Percentiles rank a stretch among this genome's conserved stretches.
Conservation (phyloP, 1,140 invertebrate species). For the Episyrphus balteatus region DNA sequence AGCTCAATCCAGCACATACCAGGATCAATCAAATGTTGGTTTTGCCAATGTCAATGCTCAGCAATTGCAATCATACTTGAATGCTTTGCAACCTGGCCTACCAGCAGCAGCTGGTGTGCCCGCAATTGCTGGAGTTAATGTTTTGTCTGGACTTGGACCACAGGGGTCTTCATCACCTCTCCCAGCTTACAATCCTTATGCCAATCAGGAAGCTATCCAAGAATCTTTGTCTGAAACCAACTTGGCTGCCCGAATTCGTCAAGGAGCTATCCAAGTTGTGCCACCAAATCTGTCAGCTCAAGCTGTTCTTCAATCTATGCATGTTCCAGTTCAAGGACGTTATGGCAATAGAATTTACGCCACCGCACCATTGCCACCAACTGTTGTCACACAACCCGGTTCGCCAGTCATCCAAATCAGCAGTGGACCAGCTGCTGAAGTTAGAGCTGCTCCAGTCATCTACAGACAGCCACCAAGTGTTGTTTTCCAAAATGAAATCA, state of each 20-base stretch:
- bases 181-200: constrained; percentile 24
- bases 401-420: constrained; percentile 26
- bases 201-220: constrained; percentile 32
- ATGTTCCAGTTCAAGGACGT: constrained; percentile 25
- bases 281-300: constrained; percentile 31
- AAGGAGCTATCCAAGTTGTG: constrained; percentile 32
- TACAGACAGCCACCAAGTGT: constrained; percentile 33
- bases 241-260: constrained; percentile 30
- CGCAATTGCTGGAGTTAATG: no score
- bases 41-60: no score
- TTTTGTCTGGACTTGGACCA: no score
- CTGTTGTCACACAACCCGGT: constrained; percentile 31
- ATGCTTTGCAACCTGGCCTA: no score
- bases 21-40: no score
- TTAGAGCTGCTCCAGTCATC: constrained; percentile 31
- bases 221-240: constrained; percentile 26
- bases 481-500: constrained; percentile 34
- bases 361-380: constrained; percentile 30
- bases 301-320: constrained; percentile 26
- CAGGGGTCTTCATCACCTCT: no score
- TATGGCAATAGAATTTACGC: constrained; percentile 33
- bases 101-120: no score
- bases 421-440: constrained; percentile 30
- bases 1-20: constrained; percentile 18
- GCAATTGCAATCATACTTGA: no score